These are phyloP conservation scores for Archocentrus centrarchus DNA, from an alignment of 2,113 vertebrate species.

Conservation along the genomic window DNA sequence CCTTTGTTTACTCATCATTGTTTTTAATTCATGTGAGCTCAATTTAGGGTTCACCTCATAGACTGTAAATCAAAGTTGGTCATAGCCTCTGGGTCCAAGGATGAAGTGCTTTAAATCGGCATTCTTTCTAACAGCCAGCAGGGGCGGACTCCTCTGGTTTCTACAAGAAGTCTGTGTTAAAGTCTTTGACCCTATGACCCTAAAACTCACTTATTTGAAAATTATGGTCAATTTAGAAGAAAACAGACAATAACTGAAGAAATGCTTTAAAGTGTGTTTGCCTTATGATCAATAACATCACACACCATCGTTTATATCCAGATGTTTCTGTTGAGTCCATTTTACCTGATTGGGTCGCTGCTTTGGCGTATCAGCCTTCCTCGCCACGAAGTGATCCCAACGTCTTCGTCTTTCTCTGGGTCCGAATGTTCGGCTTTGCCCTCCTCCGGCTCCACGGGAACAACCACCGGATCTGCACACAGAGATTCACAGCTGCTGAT, in stretches of 20 bases:
- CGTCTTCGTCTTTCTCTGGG: slow-evolving; percentile 89
- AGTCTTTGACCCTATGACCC: neutral
- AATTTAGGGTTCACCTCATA: fast-evolving
- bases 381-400: slow-evolving; percentile 94
- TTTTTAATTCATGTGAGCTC: neutral
- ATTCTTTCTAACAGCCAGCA: neutral
- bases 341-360: slow-evolving; percentile 85
- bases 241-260: too few species aligned
- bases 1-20: neutral
- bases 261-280: neutral
- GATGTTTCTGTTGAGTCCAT: too few species aligned
- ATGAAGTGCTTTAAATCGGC: neutral
- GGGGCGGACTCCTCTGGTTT: neutral
- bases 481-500: neutral
- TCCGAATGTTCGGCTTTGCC: slow-evolving; percentile 85
- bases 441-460: slow-evolving; percentile 85
- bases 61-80: neutral
- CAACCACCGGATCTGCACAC: slow-evolving; percentile 80
- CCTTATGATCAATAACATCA: neutral
- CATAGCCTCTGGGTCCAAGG: neutral
- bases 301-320: neutral
- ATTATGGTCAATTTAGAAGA: neutral
- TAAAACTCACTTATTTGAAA: neutral
- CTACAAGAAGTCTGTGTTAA: neutral
- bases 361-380: slow-evolving; percentile 87